Base-by-base conservation (phyloP, 2,797 vertebrate species). In the Oceanodroma leucorhoa region DNA sequence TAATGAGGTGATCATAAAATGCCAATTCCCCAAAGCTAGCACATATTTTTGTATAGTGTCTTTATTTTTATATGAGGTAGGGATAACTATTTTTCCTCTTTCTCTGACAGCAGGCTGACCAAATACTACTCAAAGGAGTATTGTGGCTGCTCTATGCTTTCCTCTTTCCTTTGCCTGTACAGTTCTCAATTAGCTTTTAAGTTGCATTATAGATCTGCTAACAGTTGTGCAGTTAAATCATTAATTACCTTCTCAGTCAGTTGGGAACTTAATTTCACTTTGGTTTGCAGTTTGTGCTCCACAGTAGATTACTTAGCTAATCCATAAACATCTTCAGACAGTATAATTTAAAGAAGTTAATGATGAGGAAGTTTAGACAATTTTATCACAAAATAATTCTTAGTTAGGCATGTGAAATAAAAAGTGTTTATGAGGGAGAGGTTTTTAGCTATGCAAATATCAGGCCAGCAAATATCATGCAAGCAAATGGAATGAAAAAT, bases 141-240 rank as follows among this genome's bases (percentile, higher is more conserved):
- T 90, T 91, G 86, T 96, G 94, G 95, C 89, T 96, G 61, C 77
- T 76, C 60, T 84, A 14, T 62, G 55, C 65, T 94, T 95, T 87
- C 92, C 89, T 91, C 51, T 93, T 95, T 96, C 95, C 93, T 96
- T 90, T 87, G 75, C 48, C 83, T 94, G 54, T 91, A 95, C 84
- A 69, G 83, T 93, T 97, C 95, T 96, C 97, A 95, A 96, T 97
- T 97, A 97, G 97, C 97, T 97, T 97, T 97, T 96, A 97, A 96
- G 97, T 96, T 95, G 62, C 94, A 95, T 95, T 97, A 97, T 96
- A 97, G 97, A 97, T 94, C 96, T 85, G 62, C 95, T 96, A 97
- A 91, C 93, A 96, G 96, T 97, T 97, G 96, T 92, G 92, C 94
- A 96, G 94, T 96, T 97, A 97, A 97, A 97, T 97, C 97, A 97